A percentile compares a stretch with the other conserved stretches of the same genome.
Conservation (phyloP, 2,888 invertebrate species). For the Gandaritis pyraliata region DNA sequence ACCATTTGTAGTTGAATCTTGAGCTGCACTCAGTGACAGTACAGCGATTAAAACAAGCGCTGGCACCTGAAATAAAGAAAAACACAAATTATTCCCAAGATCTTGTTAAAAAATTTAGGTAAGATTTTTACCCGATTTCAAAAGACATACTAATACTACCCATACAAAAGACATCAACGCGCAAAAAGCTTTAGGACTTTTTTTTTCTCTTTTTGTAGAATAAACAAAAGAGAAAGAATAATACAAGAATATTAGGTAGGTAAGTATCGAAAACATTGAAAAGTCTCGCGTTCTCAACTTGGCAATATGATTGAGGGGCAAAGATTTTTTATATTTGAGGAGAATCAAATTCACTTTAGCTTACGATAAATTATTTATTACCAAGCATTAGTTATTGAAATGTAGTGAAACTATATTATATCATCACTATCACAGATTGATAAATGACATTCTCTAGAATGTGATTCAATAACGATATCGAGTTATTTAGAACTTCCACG, state of each 20-base stretch:
- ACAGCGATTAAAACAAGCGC: constrained; percentile 60
- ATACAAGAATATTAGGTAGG: too few species aligned
- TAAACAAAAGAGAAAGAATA: too few species aligned
- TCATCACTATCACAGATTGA: constrained; percentile 7
- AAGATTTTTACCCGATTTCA: too few species aligned
- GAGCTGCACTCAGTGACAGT: constrained; percentile 57
- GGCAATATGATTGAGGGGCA: too few species aligned
- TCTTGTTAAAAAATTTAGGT: too few species aligned
- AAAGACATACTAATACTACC: too few species aligned
- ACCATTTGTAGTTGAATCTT: constrained; percentile 57
- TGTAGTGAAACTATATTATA: constrained; percentile 10
- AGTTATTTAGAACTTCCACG: constrained; percentile 59
- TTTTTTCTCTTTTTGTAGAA: too few species aligned
- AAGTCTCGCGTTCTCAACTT: too few species aligned
- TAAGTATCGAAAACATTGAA: too few species aligned
- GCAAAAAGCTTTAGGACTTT: not conserved
- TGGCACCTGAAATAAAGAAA: constrained; percentile 59
- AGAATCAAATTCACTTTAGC: not conserved
- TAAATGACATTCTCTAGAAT: constrained; percentile 10
- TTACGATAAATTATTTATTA: too few species aligned
- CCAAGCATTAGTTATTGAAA: constrained; percentile 1
- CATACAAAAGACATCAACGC: constrained; percentile 28
- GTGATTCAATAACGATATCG: constrained; percentile 36
- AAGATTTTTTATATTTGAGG: too few species aligned
- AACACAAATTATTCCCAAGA: not conserved